These are phyloP conservation scores for Pseudomyrmex flavicornis DNA, from an alignment of 1,140 invertebrate species.

Conservation along the genomic window DNA sequence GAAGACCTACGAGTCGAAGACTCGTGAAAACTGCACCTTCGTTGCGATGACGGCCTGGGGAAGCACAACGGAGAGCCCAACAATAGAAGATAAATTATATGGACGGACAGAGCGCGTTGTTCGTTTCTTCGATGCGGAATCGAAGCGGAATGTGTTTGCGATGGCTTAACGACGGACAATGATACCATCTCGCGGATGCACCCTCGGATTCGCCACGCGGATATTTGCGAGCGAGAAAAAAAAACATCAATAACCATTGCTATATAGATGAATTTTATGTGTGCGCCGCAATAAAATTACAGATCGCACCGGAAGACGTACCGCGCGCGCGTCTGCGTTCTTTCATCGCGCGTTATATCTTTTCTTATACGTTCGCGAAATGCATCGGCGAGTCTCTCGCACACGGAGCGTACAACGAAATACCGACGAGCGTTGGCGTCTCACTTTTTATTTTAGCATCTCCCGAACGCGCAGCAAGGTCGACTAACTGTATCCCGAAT, in stretches of 20 bases:
- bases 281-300: conserved; percentile 62
- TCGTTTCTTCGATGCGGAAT: conserved; percentile 30
- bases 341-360: conserved; percentile 25
- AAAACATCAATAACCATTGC: conserved; percentile 28
- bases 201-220: not conserved
- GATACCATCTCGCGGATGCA: conserved; percentile 33
- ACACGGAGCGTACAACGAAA: conserved; percentile 73
- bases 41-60: conserved; percentile 12
- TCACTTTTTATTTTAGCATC: conserved; percentile 73
- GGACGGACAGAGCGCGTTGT: conserved; percentile 9
- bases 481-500: conserved; percentile 81
- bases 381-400: conserved; percentile 36
- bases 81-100: conserved; percentile 45
- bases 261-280: conserved; percentile 47
- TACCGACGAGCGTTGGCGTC: conserved; percentile 74
- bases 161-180: conserved; percentile 24
- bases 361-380: conserved; percentile 42
- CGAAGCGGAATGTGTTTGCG: conserved; percentile 28
- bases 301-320: conserved; percentile 48
- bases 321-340: conserved; percentile 31
- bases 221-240: conserved; percentile 14
- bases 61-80: conserved; percentile 26
- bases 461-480: conserved; percentile 79
- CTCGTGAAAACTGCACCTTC: conserved; percentile 21
- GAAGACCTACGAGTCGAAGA: conserved; percentile 1